A percentile compares a stretch with the other conserved stretches of the same genome.
Conservation (phyloP, 2,113 vertebrate genomes). For the Pseudonaja textilis region DNA sequence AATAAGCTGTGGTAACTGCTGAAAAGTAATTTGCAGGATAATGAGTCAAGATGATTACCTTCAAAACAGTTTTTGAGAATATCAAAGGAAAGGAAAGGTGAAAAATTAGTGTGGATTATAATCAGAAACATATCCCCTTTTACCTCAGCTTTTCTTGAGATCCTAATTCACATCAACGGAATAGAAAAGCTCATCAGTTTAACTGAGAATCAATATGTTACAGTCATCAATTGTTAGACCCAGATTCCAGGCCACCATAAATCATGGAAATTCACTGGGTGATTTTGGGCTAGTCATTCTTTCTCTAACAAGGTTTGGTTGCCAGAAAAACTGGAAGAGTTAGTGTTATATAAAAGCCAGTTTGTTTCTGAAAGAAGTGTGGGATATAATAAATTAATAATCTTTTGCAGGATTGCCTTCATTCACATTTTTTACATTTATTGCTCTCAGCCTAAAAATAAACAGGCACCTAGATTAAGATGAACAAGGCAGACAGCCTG, state of each 20-base stretch:
- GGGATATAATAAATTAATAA: neutral
- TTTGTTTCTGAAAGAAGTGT: neutral
- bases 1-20: neutral
- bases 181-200: neutral
- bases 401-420: neutral
- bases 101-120: neutral
- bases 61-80: neutral
- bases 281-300: neutral
- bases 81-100: neutral
- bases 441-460: neutral
- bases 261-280: neutral
- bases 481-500: neutral
- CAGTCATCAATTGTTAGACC: neutral
- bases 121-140: neutral
- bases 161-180: neutral
- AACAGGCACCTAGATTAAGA: neutral
- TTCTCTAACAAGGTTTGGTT: neutral
- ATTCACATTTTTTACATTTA: neutral
- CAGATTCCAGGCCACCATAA: neutral
- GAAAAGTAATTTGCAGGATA: neutral
- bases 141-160: neutral
- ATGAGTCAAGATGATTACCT: neutral
- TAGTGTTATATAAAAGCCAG: neutral
- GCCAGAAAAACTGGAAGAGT: neutral
- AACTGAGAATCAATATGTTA: neutral